Percentiles rank a stretch among this genome's conserved stretches.
Conservation (phyloP, 2,797 vertebrate species). For the Geotria australis region DNA sequence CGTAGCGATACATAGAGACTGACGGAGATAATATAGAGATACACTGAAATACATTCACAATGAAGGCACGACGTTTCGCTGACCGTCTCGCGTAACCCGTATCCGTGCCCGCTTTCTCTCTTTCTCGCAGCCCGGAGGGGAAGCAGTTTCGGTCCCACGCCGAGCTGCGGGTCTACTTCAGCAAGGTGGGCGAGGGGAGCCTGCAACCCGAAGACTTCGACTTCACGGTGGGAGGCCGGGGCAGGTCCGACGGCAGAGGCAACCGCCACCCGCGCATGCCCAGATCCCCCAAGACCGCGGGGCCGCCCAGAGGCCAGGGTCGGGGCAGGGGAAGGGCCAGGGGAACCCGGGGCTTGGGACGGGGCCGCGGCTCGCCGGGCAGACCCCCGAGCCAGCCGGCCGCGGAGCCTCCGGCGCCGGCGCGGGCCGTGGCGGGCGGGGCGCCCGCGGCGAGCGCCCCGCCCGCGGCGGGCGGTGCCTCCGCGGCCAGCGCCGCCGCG, state of each 20-base stretch:
- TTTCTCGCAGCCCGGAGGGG: constrained; percentile 38
- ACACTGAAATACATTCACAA: too few species aligned
- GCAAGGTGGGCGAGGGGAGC: constrained; percentile 68
- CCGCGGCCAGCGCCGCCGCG: too few species aligned
- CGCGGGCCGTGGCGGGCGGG: background rate
- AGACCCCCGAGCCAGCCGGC: background rate
- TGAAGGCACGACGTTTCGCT: too few species aligned
- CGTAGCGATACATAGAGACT: too few species aligned
- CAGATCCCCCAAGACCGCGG: constrained; percentile 24
- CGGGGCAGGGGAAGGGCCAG: constrained; percentile 40
- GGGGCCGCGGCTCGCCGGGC: constrained; percentile 6
- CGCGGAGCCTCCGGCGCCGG: background rate
- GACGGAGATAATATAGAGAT: too few species aligned
- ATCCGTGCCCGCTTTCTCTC: too few species aligned
- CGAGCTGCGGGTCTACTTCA: constrained; percentile 71
- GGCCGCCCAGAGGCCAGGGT: constrained; percentile 9
- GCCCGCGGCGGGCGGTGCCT: too few species aligned
- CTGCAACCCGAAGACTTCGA: constrained; percentile 86
- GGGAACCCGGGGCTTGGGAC: constrained; percentile 43
- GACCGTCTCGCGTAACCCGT: too few species aligned
- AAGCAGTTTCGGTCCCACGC: constrained; percentile 92
- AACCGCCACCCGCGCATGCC: constrained; percentile 56
- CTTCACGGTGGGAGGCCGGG: constrained; percentile 76
- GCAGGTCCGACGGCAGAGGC: constrained; percentile 62
- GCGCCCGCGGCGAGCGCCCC: background rate